Percentiles rank a stretch among this genome's conserved stretches.
These are phyloP conservation scores for Solea solea DNA, from an alignment of 2,113 vertebrate species.

Conservation along the genomic window DNA sequence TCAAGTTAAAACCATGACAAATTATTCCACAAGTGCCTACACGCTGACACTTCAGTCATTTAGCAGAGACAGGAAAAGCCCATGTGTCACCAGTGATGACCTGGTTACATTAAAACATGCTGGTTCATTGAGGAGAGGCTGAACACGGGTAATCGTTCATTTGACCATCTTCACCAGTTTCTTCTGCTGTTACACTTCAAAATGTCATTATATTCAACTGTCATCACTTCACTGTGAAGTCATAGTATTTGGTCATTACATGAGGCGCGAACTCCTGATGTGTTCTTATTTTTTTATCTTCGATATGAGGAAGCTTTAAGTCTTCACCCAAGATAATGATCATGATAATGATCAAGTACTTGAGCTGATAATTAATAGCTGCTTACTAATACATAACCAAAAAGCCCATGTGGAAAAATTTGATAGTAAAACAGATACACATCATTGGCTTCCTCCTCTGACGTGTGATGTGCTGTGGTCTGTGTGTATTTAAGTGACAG, in stretches of 20 bases:
- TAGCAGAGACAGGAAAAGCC: neutral
- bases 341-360: neutral
- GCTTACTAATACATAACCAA: neutral
- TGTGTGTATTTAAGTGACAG: slow-evolving; percentile 2
- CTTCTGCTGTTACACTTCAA: neutral
- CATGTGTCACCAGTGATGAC: neutral
- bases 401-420: slow-evolving; percentile 25
- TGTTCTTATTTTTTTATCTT: neutral
- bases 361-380: neutral
- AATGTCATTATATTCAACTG: neutral
- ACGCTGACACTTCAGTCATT: neutral
- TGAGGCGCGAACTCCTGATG: neutral
- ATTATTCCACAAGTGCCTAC: slow-evolving; percentile 24
- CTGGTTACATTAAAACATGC: neutral
- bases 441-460: slow-evolving; percentile 46
- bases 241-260: neutral
- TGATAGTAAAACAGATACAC: slow-evolving; percentile 15
- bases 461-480: slow-evolving; percentile 28
- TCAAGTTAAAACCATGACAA: slow-evolving; percentile 21
- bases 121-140: neutral
- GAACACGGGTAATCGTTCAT: neutral
- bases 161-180: neutral
- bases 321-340: neutral
- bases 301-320: neutral
- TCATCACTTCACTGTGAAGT: neutral